Evolutionary conservation across 2,113 vertebrate genomes (phyloP).

Genomic region (Tinamus guttatus): DNA sequence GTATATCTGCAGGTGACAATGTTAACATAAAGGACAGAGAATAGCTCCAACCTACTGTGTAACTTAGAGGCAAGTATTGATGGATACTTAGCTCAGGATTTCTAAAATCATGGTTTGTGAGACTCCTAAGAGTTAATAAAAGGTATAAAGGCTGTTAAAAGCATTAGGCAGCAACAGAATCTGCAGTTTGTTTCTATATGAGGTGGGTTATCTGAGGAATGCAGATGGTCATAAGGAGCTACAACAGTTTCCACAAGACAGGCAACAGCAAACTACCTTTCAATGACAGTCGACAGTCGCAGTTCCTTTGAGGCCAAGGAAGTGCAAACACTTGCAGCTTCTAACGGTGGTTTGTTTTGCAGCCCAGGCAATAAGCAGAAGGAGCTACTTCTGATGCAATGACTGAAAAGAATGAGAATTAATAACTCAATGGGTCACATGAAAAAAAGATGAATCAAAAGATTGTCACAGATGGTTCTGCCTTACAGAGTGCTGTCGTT

Average conservation of each 20-base stretch:
- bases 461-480: constrained; percentile 14
- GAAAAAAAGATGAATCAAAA: constrained; percentile 38
- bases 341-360: neutral
- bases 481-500: neutral
- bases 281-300: neutral
- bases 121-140: neutral
- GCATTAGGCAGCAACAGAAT: neutral
- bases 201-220: neutral
- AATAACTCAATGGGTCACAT: neutral
- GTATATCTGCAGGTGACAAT: neutral
- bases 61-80: neutral
- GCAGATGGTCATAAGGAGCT: fast-evolving
- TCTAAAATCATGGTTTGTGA: neutral
- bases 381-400: neutral
- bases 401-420: neutral
- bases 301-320: neutral
- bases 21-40: neutral
- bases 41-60: neutral
- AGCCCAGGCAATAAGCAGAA: neutral
- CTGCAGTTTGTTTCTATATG: neutral
- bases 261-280: neutral
- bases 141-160: neutral
- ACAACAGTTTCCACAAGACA: fast-evolving
- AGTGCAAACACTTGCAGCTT: neutral
- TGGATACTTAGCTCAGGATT: neutral